These are phyloP conservation scores for Xenus cinereus DNA, from an alignment of 2,113 vertebrate genomes.

Conservation along the genomic window DNA sequence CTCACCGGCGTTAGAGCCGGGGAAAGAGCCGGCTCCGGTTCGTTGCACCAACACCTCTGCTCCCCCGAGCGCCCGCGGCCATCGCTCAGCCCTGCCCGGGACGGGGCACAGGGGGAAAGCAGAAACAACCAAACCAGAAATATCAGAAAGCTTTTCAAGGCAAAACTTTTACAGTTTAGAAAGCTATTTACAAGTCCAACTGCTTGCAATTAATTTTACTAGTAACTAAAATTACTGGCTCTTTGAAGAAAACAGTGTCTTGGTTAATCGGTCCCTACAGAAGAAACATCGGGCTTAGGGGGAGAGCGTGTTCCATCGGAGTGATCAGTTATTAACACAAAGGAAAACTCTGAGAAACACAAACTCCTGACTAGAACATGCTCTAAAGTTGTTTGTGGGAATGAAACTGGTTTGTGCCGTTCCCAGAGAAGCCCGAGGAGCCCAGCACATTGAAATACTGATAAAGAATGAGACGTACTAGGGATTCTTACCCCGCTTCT, in stretches of 20 bases:
- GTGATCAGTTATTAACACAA: constrained; percentile 61
- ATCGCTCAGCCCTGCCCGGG: neutral
- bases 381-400: neutral
- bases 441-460: constrained; percentile 31
- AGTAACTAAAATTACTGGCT: constrained; percentile 62
- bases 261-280: constrained; percentile 61
- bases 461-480: neutral
- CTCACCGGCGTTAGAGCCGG: neutral
- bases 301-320: constrained; percentile 20
- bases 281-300: constrained; percentile 41
- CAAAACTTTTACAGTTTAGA: neutral
- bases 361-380: neutral
- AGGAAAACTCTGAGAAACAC: constrained; percentile 34
- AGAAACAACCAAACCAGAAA: neutral
- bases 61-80: neutral
- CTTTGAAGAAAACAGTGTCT: constrained; percentile 44
- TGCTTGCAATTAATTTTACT: constrained; percentile 45
- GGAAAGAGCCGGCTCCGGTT: too few relatives aligned
- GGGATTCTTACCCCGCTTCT: neutral
- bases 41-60: neutral
- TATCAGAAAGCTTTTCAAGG: neutral
- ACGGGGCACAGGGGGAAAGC: neutral
- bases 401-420: neutral
- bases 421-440: neutral
- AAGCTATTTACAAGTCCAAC: neutral